Evolutionary conservation across 2,797 vertebrate genomes (phyloP).

Genomic region (Echeneis naucrates): DNA sequence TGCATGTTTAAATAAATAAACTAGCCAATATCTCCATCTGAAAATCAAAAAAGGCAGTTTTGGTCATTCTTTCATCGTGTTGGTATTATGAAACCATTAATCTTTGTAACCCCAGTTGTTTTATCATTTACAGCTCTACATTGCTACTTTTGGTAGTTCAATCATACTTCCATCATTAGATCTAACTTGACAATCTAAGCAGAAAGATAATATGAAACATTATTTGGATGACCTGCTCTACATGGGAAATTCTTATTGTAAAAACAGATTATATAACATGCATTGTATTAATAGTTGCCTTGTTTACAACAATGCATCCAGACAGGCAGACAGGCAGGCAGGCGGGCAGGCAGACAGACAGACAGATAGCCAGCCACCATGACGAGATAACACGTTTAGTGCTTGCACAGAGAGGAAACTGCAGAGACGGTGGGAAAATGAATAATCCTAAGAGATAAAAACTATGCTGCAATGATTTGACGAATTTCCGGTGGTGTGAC

Average conservation of each 20-base stretch:
- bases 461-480: conserved; percentile 23
- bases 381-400: conserved; percentile 65
- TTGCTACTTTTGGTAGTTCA: background rate
- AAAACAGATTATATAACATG: conserved; percentile 42
- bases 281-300: conserved; percentile 52
- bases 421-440: conserved; percentile 59
- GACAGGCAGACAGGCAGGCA: conserved; percentile 40
- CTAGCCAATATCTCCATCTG: background rate
- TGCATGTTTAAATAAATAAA: too few species aligned
- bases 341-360: conserved; percentile 52
- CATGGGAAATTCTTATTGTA: conserved; percentile 19
- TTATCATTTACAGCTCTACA: background rate
- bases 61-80: too few species aligned
- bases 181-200: conserved; percentile 24
- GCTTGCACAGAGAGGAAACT: conserved; percentile 48
- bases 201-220: conserved; percentile 14
- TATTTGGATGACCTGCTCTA: conserved; percentile 45
- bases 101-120: background rate
- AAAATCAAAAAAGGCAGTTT: background rate
- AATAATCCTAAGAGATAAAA: conserved; percentile 60
- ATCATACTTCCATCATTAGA: background rate
- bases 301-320: conserved; percentile 54
- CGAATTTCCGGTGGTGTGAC: conserved; percentile 38
- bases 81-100: conserved; percentile 2
- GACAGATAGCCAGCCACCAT: conserved; percentile 57